Evolutionary conservation across 1,140 invertebrate genomes (phyloP).

Genomic region (Arctopsyche grandis): DNA sequence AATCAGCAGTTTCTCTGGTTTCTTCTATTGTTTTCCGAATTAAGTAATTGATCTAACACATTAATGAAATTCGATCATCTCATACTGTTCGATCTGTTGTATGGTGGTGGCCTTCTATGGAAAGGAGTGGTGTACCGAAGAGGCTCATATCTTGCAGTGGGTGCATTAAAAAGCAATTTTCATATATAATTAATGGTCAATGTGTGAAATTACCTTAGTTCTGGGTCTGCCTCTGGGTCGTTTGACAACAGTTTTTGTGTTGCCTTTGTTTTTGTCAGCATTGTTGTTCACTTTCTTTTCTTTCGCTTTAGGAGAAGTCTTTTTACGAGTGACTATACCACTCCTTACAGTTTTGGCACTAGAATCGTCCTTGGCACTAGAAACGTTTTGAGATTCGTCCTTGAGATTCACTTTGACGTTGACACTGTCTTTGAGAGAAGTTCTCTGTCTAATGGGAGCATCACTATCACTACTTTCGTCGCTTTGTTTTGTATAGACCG

Average conservation of each 20-base stretch:
- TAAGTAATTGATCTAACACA: no score
- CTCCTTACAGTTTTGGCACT: constrained; percentile 52
- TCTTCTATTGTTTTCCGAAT: no score
- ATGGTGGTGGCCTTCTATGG: no score
- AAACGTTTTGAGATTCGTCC: constrained; percentile 29
- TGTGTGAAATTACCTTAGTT: constrained; percentile 44
- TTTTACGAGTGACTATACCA: constrained; percentile 38
- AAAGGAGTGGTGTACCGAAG: no score
- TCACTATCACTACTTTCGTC: constrained; percentile 55
- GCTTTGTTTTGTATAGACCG: constrained; percentile 54
- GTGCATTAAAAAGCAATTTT: no score
- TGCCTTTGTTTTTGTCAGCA: constrained; percentile 40
- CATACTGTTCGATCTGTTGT: no score
- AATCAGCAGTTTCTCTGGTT: no score
- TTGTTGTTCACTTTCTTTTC: constrained; percentile 37
- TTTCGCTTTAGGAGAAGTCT: constrained; percentile 44
- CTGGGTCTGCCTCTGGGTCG: constrained; percentile 51
- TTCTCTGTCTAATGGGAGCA: constrained; percentile 39
- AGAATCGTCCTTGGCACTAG: constrained; percentile 39
- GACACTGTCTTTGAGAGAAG: neutral
- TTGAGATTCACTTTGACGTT: constrained; percentile 35
- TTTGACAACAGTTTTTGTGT: constrained; percentile 39
- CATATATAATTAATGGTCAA: neutral
- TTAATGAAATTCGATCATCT: no score
- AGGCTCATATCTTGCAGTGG: no score